Evolutionary conservation across 2,888 invertebrate species (phyloP).

Genomic region (Aporophyla lueneburgensis): DNA sequence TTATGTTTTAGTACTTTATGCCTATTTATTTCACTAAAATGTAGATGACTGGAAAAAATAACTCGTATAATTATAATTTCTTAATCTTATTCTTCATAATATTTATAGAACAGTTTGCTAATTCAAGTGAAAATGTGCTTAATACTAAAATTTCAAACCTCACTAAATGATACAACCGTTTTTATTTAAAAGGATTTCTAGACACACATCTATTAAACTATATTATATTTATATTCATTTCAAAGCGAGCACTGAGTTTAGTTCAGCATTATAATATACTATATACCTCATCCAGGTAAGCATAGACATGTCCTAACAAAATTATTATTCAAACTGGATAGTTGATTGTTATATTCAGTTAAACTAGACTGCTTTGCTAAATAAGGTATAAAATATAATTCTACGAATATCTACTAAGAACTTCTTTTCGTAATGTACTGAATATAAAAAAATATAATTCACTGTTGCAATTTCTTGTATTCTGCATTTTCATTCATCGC

Average conservation of each 20-base stretch:
- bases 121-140: conserved; percentile 74
- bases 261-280: conserved; percentile 76
- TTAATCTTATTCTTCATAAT: conserved; percentile 65
- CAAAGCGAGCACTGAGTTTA: conserved; percentile 79
- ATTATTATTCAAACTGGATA: conserved; percentile 16
- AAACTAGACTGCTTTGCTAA: conserved; percentile 28
- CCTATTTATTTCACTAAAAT: conserved; percentile 79
- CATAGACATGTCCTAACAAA: conserved; percentile 7
- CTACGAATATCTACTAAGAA: conserved; percentile 74
- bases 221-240: conserved; percentile 74
- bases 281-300: conserved; percentile 52
- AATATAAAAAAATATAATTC: conserved; percentile 89
- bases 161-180: conserved; percentile 82
- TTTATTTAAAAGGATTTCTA: conserved; percentile 77
- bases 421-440: conserved; percentile 76
- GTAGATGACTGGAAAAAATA: conserved; percentile 77
- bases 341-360: conserved; percentile 12
- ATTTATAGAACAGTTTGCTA: conserved; percentile 66
- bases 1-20: conserved; percentile 80
- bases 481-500: conserved; percentile 82
- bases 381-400: conserved; percentile 62
- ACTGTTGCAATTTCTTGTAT: conserved; percentile 88
- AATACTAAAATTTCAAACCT: conserved; percentile 80
- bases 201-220: conserved; percentile 82
- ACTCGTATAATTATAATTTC: conserved; percentile 69